Evolutionary conservation across 2,888 invertebrate species (phyloP).

Genomic region (Bombylius discolor): DNA sequence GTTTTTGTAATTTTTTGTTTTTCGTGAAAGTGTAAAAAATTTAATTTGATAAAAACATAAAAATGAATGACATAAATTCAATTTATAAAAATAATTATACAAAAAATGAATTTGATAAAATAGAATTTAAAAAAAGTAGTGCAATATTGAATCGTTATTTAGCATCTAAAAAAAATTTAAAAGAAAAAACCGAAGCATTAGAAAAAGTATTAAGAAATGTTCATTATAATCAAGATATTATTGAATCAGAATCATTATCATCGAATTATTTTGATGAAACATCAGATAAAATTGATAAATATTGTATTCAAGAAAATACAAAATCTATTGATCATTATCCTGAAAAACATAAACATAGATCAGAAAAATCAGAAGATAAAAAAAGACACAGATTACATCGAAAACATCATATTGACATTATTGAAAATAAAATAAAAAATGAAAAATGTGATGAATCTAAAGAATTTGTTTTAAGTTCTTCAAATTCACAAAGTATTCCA

Average conservation of each 20-base stretch:
- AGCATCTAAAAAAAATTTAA: neutral
- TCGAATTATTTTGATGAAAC: no score
- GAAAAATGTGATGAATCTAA: neutral
- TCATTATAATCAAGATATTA: neutral
- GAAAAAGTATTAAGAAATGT: neutral
- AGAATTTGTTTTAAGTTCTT: neutral
- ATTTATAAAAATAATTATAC: neutral
- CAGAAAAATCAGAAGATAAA: no score
- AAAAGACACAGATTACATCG: no score
- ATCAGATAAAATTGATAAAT: no score
- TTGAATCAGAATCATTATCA: neutral
- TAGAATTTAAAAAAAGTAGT: neutral
- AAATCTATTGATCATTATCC: no score
- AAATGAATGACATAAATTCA: neutral
- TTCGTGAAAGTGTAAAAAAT: neutral
- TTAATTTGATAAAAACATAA: neutral
- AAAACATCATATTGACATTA: no score
- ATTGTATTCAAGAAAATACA: no score
- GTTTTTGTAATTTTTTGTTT: no score
- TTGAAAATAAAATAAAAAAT: neutral
- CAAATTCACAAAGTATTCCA: no score
- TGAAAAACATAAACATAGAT: no score
- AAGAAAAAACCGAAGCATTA: neutral
- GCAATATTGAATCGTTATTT: neutral
- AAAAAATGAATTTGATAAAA: no score